A percentile compares a stretch with the other conserved stretches of the same genome.
Evolutionary conservation across 2,797 vertebrate genomes (phyloP).

Genomic region (Lycodopsis pacificus): DNA sequence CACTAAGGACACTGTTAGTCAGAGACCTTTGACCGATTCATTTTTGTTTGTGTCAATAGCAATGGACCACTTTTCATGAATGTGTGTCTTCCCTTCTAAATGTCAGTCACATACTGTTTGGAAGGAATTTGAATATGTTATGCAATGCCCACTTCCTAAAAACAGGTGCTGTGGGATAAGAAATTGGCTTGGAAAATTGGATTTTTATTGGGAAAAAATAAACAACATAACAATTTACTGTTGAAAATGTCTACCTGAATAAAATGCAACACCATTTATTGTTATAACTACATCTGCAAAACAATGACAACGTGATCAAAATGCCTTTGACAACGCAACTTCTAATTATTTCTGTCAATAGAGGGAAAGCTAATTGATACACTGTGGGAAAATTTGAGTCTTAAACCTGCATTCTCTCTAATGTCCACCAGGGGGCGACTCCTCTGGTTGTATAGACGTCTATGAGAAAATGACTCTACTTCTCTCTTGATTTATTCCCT

Average conservation of each 20-base stretch:
- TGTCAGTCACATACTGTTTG: conserved; percentile 2
- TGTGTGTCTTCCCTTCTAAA: background rate
- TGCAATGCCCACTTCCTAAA: background rate
- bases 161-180: background rate
- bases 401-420: too few relatives aligned
- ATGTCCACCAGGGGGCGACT: too few relatives aligned
- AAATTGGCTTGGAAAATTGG: background rate
- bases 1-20: background rate
- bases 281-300: background rate
- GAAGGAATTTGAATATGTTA: background rate
- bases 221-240: too few relatives aligned
- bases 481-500: background rate
- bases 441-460: too few relatives aligned
- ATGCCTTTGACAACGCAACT: too few relatives aligned
- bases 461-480: background rate
- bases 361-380: background rate
- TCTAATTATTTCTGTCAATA: background rate
- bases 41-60: background rate
- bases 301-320: too few relatives aligned
- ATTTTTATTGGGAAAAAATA: background rate
- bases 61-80: background rate
- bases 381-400: background rate
- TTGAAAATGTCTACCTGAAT: background rate
- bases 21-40: background rate
- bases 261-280: background rate